Percentiles rank a stretch among this genome's conserved stretches.
phyloP scores from a whole-genome alignment of 2,113 vertebrate species.

The Saccopteryx bilineata region DNA sequence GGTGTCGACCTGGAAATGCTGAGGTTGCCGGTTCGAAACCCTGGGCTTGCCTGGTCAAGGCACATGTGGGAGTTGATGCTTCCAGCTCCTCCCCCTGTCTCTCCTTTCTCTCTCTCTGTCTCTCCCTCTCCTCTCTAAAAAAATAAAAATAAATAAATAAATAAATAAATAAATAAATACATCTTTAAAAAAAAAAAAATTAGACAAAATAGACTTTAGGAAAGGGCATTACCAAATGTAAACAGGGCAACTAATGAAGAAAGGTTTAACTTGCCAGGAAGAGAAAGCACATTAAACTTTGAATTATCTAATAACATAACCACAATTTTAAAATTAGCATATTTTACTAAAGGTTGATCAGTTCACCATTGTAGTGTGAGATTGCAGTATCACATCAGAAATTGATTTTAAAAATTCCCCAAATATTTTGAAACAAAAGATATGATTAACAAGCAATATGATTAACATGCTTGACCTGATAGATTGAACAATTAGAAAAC shows the following conservation, averaged over 20 bases:
- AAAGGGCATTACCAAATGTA: not conserved
- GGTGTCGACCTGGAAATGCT: too few species aligned
- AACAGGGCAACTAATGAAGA: not conserved
- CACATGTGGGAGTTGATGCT: too few species aligned
- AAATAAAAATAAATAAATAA: too few species aligned
- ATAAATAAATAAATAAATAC: too few species aligned
- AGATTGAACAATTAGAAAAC: not conserved
- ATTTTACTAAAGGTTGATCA: not conserved
- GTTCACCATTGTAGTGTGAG: not conserved
- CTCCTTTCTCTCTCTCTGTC: too few species aligned
- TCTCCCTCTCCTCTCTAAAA: too few species aligned
- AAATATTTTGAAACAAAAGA: not conserved
- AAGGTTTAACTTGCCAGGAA: constrained; percentile 11
- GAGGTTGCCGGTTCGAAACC: too few species aligned
- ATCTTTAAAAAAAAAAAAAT: too few species aligned
- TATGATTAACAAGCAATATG: not conserved
- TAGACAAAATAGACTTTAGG: constrained; percentile 4
- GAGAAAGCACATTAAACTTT: not conserved
- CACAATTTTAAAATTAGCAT: not conserved
- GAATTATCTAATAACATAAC: not conserved
- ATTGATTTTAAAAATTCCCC: not conserved
- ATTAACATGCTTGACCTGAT: not conserved
- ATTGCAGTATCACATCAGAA: constrained; percentile 45
- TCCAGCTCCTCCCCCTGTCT: too few species aligned
- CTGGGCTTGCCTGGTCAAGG: too few species aligned